Percentiles rank a stretch among this genome's conserved stretches.
Evolutionary conservation across 2,888 invertebrate species (phyloP).

Genomic region (Sminthurinus aureus): DNA sequence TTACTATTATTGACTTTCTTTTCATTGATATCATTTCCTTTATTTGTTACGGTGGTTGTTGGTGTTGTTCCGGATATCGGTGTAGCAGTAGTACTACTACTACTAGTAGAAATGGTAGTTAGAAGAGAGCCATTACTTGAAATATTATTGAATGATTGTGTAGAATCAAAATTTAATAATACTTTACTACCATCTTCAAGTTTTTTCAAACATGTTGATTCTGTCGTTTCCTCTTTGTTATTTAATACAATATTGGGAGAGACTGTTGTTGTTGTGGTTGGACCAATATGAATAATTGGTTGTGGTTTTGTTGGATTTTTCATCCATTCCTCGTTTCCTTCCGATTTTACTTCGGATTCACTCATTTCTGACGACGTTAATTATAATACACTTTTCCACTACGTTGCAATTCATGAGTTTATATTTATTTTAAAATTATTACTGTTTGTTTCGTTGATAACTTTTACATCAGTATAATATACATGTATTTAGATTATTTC

Average conservation of each 20-base stretch:
- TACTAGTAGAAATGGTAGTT: background rate
- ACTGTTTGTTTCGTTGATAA: background rate
- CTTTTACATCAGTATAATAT: too few species aligned
- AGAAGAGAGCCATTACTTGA: background rate
- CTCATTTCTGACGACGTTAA: conserved; percentile 14
- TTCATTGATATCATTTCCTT: background rate
- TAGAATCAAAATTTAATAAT: background rate
- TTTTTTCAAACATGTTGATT: background rate
- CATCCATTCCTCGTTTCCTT: conserved; percentile 6
- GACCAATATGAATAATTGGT: conserved; percentile 6
- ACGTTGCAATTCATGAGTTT: background rate
- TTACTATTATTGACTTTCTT: background rate
- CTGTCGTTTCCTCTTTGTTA: background rate
- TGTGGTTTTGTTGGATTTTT: background rate
- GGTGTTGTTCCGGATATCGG: background rate
- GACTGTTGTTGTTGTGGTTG: background rate
- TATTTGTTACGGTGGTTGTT: background rate
- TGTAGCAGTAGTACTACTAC: background rate
- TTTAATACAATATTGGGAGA: background rate
- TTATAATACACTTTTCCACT: conserved; percentile 14
- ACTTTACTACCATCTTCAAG: background rate
- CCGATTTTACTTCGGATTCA: conserved; percentile 16
- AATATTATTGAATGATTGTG: background rate
- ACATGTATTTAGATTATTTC: background rate
- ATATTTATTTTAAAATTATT: background rate